Base-by-base conservation (phyloP, 2,797 vertebrate species). In the Spinibarbus caldwelli region DNA sequence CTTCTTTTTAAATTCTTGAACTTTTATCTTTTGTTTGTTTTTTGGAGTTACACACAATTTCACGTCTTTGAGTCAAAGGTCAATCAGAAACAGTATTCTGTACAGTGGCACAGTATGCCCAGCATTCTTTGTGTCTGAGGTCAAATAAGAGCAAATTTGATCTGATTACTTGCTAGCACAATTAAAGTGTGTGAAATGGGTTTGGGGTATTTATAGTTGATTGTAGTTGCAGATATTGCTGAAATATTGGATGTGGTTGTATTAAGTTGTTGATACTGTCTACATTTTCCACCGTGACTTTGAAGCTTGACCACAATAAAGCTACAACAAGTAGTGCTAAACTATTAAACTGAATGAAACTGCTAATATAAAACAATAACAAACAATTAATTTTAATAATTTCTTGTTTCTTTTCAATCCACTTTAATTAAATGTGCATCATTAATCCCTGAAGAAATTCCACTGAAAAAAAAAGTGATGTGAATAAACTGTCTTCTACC, bases 391-490 rank as follows among this genome's bases (percentile, higher is more conserved):
- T 15, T 62, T 26, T 2, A n/a, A 26, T 59, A 2, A 59, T 14
- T 62, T 62, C 26, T 29, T 62, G 59, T 59, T 59, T 59, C 23
- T 59, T 59, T 59, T n/a, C 4, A 11, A 43, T 82, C 23, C 73
- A 36, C 26, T 66, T 87, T 83, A 52, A 38, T 71, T 81, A 77
- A 68, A 78, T 41, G 41, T 82, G 84, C 45, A 52, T 52, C 19
- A 21, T 15, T 17, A 52, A 52, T 52, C 6, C 19, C 49, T 57
- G 59, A 52, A 88, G 9, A 43, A 62, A 81, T 86, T 86, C 57
- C 34, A 86, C 14, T 45, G 34, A 79, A 87, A 79, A 78, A 78
- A 70, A 66, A 47, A 15, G 2, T 54, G 21, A 23, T 12, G 14
- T 49, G 11, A 21, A 52, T 85, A 72, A 77, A 57, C 41, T 57